Evolutionary conservation across 2,113 vertebrate species (phyloP).

Genomic region (Melanotaenia duboulayi): DNA sequence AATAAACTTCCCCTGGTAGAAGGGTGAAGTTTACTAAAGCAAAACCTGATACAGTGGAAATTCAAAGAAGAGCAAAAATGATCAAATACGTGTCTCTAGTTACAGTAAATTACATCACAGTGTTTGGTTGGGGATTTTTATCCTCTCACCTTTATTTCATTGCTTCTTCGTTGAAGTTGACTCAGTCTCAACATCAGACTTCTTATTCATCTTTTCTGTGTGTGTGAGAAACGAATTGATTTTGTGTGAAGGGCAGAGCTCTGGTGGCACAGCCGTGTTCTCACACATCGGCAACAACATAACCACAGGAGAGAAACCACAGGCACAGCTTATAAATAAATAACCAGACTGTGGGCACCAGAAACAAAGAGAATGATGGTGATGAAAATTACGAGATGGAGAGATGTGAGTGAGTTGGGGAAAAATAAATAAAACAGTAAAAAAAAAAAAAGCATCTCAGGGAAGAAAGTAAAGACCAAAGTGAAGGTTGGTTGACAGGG

Average conservation of each 20-base stretch:
- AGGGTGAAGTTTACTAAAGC: neutral
- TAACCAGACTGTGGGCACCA: conserved; percentile 40
- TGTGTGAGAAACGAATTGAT: conserved; percentile 53
- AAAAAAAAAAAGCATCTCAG: conserved; percentile 30
- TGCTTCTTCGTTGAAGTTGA: neutral
- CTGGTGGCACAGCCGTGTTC: conserved; percentile 16
- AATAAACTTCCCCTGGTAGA: no score
- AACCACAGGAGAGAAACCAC: conserved; percentile 44
- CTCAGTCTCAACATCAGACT: conserved; percentile 18
- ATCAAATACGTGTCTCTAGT: neutral
- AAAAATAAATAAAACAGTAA: neutral
- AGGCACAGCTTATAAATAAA: conserved; percentile 59
- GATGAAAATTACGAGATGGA: conserved; percentile 27
- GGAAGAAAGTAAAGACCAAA: neutral
- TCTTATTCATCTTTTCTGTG: neutral
- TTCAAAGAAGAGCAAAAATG: neutral
- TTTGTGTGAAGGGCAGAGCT: conserved; percentile 56
- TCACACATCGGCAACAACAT: conserved; percentile 20
- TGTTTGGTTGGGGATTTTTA: neutral
- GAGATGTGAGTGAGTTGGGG: conserved; percentile 6
- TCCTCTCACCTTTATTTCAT: neutral
- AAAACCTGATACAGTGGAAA: neutral
- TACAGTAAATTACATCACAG: conserved; percentile 20
- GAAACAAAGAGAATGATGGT: conserved; percentile 34
- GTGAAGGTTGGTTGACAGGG: conserved; percentile 2